A percentile compares a stretch with the other conserved stretches of the same genome.
These are phyloP conservation scores for Popillia japonica DNA, from an alignment of 1,140 invertebrate species.

Conservation along the genomic window DNA sequence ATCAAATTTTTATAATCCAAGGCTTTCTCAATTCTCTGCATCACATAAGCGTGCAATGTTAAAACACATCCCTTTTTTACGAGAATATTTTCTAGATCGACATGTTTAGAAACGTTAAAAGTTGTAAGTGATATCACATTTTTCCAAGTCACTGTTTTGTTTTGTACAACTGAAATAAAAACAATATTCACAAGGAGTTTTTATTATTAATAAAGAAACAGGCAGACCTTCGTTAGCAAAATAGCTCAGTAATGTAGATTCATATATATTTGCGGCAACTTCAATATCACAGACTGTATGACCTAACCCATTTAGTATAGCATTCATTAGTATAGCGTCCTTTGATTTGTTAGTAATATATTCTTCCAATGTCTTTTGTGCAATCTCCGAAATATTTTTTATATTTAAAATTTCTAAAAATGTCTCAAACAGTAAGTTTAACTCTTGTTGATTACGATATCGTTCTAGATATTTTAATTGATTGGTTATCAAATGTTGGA, in stretches of 20 bases:
- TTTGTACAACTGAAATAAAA: slow-evolving; percentile 6
- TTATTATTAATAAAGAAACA: background rate
- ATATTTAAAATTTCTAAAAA: slow-evolving; percentile 52
- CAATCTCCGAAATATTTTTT: slow-evolving; percentile 45
- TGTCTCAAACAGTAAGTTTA: slow-evolving; percentile 52
- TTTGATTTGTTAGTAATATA: slow-evolving; percentile 54
- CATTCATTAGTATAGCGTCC: slow-evolving; percentile 49
- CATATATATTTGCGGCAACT: slow-evolving; percentile 50
- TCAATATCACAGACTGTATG: slow-evolving; percentile 50
- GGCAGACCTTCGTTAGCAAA: slow-evolving; percentile 54
- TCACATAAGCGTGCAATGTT: slow-evolving; percentile 55
- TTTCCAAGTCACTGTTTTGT: slow-evolving; percentile 49
- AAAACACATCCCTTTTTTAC: slow-evolving; percentile 52
- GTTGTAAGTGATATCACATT: slow-evolving; percentile 48
- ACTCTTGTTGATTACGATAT: slow-evolving; percentile 51
- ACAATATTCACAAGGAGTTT: background rate
- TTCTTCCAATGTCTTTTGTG: slow-evolving; percentile 50
- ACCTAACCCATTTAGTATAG: slow-evolving; percentile 50
- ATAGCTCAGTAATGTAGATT: slow-evolving; percentile 53
- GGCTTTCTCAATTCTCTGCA: slow-evolving; percentile 52
- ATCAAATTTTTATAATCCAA: slow-evolving; percentile 50
- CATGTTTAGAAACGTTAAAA: slow-evolving; percentile 48
- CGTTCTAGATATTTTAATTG: slow-evolving; percentile 54
- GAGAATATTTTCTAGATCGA: slow-evolving; percentile 52
- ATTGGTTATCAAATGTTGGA: slow-evolving; percentile 47